A percentile compares a stretch with the other conserved stretches of the same genome.
These are phyloP conservation scores for Perognathus longimembris DNA, from an alignment of 2,113 vertebrate genomes.

Conservation along the genomic window DNA sequence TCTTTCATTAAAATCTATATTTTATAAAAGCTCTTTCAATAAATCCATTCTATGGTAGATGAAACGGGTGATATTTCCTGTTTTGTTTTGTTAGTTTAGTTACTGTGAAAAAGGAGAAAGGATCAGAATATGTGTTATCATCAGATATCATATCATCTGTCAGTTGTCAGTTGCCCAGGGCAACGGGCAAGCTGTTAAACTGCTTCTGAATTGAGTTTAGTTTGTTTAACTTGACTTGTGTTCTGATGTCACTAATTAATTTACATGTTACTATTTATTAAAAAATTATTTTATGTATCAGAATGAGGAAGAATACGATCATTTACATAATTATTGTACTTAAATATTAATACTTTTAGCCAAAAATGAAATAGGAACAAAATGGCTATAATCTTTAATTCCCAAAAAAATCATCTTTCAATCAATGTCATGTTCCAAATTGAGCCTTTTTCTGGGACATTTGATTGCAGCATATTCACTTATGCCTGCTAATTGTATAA, in stretches of 20 bases:
- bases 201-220: constrained; percentile 77
- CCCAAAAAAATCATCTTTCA: neutral
- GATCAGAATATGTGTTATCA: constrained; percentile 71
- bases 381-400: neutral
- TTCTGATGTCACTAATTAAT: constrained; percentile 77
- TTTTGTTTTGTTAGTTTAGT: constrained; percentile 4
- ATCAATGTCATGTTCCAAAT: neutral
- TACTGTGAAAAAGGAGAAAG: constrained; percentile 47
- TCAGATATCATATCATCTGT: constrained; percentile 69
- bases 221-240: constrained; percentile 78
- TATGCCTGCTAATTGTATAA: neutral
- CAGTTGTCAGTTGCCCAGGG: constrained; percentile 60
- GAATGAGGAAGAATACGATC: neutral
- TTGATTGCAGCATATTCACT: neutral
- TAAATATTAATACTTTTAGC: neutral
- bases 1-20: constrained; percentile 12
- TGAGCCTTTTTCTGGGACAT: neutral
- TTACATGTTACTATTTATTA: constrained; percentile 63
- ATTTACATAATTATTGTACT: neutral
- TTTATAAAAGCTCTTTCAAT: neutral
- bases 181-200: constrained; percentile 75
- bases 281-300: neutral
- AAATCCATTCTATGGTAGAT: neutral
- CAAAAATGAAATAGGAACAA: neutral
- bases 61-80: neutral